Evolutionary conservation across 2,888 invertebrate species (phyloP), one percentile per base, ranked within the genome.

Genomic region (Lordiphosa andalusiaca): DNA sequence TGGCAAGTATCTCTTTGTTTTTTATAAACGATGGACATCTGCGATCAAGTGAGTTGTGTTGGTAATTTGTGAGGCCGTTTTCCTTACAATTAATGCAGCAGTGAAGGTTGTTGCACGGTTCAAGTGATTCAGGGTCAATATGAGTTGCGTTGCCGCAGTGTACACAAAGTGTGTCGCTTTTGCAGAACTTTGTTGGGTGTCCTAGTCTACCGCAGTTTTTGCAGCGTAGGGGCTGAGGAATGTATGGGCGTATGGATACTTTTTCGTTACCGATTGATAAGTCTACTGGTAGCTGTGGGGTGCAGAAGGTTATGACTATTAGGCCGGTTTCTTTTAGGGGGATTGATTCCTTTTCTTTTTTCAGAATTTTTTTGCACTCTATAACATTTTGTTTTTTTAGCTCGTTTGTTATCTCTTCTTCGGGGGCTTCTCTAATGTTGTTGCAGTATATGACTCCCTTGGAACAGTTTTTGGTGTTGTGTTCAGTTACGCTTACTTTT

Each of bases 71-170:
- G n/a, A 40, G n/a, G 21, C 6, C 21, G 21, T 23, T 23, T 40
- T 40, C 40, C n/a, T 21, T 40, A 16, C 40, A 10, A n/a, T 19
- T 39, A 39, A 39, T 39, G n/a, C 21, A 40, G 40, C 40, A 40
- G n/a, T 21, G 19, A 6, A 40, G 23, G 40, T 40, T 23, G n/a
- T 40, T 21, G n/a, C 23, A 40, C 5, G 19, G 6, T 6, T 40
- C 40, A 3, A 9, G 7, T 30, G 30, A 9, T 6, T 40, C n/a
- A 2, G 40, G 23, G 23, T 40, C 40, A n/a, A 21, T 23, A 21
- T 40, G 39, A 19, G 19, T 3, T 19, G 16, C 19, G 19, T 39
- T 39, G 19, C 19, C 19, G 39, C 39, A 39, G 7, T 39, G 19
- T 19, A 39, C 9, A 16, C 39, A 39, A 2, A 39, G 39, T 19